Conservation (phyloP, 1,140 invertebrate genomes). For the Helicoverpa zea region DNA sequence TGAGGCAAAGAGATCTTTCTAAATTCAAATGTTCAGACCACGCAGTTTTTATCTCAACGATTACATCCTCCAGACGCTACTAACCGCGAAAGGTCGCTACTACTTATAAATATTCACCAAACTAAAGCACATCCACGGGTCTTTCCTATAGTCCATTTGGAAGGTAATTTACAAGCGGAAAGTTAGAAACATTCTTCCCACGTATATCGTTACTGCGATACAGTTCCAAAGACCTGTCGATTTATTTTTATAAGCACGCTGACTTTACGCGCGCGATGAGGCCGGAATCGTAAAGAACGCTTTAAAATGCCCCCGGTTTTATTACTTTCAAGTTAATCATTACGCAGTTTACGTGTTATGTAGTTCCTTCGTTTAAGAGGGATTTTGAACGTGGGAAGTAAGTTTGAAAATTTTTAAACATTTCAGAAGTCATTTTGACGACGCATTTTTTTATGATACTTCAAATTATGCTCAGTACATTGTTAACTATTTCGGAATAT, state of each 20-base stretch:
- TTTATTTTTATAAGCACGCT: constrained; percentile 48
- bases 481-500: too few relatives aligned
- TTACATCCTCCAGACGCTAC: too few relatives aligned
- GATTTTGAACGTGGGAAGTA: not conserved
- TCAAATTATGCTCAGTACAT: too few relatives aligned
- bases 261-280: constrained; percentile 25
- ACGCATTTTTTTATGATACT: too few relatives aligned
- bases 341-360: constrained; percentile 23
- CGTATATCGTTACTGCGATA: constrained; percentile 36
- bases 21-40: too few relatives aligned
- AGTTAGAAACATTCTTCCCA: constrained; percentile 16
- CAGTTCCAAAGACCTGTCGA: constrained; percentile 42
- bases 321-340: constrained; percentile 34
- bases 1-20: too few relatives aligned
- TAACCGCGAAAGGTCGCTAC: too few relatives aligned
- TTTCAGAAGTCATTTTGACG: too few relatives aligned
- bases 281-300: constrained; percentile 26
- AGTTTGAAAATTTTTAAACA: not conserved
- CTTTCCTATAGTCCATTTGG: constrained; percentile 10
- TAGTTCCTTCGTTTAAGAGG: constrained; percentile 1
- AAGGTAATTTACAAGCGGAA: constrained; percentile 40
- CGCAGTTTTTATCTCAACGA: too few relatives aligned
- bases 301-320: constrained; percentile 33
- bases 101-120: not conserved
- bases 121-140: not conserved